These are phyloP conservation scores for Conomelus anceps DNA, from an alignment of 2,888 invertebrate species.

Conservation along the genomic window DNA sequence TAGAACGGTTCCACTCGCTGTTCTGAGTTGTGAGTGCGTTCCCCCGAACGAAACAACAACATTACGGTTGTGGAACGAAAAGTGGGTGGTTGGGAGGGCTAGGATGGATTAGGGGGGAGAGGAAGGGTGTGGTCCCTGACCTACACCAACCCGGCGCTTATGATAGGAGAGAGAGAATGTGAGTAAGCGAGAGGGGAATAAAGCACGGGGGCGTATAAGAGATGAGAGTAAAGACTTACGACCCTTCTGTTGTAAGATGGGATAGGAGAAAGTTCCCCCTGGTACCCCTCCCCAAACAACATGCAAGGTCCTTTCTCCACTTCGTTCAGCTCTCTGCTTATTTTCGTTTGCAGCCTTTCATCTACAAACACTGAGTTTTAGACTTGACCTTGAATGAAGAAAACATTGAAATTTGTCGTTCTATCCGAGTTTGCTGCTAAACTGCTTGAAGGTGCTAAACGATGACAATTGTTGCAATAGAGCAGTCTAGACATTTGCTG, in stretches of 20 bases:
- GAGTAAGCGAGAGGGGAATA: background rate
- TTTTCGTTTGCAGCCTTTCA: background rate
- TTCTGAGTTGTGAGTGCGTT: background rate
- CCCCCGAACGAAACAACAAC: background rate
- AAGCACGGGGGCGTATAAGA: too few species aligned
- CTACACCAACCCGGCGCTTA: background rate
- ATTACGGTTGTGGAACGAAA: background rate
- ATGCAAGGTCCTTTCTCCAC: background rate
- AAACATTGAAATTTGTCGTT: background rate
- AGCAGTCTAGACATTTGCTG: too few species aligned
- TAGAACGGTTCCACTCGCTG: background rate
- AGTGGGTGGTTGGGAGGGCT: background rate
- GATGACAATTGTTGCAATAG: too few species aligned
- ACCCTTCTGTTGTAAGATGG: background rate
- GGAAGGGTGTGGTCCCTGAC: background rate
- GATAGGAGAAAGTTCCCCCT: constrained; percentile 8
- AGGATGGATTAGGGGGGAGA: background rate
- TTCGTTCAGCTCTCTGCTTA: background rate
- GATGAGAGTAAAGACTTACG: constrained; percentile 24
- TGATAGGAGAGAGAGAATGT: background rate
- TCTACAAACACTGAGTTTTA: background rate
- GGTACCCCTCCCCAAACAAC: background rate
- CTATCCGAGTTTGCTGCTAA: background rate
- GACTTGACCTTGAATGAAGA: background rate
- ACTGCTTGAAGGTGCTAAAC: too few species aligned